Conservation (phyloP, 1,140 invertebrate genomes). For the Bombus soroeensis region DNA sequence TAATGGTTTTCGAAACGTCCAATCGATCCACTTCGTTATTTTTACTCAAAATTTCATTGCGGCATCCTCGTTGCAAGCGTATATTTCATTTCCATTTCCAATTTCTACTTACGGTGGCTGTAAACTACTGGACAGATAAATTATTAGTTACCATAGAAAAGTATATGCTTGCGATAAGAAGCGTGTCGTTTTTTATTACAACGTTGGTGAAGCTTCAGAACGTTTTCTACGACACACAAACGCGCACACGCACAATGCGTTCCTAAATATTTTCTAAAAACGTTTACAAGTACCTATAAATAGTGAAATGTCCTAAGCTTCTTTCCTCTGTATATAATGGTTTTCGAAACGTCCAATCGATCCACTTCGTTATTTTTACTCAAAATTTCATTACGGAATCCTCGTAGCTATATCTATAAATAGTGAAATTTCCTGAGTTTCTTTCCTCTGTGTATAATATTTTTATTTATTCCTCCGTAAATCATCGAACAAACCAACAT, state of each 20-base stretch:
- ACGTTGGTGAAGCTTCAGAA: not conserved
- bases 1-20: not conserved
- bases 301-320: not conserved
- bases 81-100: too few species aligned
- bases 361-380: not conserved
- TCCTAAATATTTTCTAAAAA: not conserved
- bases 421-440: not conserved
- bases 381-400: not conserved
- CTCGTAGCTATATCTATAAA: too few species aligned
- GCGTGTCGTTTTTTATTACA: too few species aligned
- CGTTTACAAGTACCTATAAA: not conserved
- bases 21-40: not conserved
- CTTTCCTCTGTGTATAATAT: not conserved
- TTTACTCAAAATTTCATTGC: not conserved
- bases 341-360: not conserved
- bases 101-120: too few species aligned
- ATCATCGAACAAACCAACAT: not conserved
- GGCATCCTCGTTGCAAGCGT: accelerated
- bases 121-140: too few species aligned
- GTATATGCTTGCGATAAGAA: too few species aligned
- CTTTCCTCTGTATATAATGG: too few species aligned
- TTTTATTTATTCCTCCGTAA: not conserved
- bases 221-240: not conserved
- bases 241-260: too few species aligned
- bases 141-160: too few species aligned